phyloP scores from a whole-genome alignment of 1,140 invertebrate species.

The Brachionus asplanchnoidis region DNA sequence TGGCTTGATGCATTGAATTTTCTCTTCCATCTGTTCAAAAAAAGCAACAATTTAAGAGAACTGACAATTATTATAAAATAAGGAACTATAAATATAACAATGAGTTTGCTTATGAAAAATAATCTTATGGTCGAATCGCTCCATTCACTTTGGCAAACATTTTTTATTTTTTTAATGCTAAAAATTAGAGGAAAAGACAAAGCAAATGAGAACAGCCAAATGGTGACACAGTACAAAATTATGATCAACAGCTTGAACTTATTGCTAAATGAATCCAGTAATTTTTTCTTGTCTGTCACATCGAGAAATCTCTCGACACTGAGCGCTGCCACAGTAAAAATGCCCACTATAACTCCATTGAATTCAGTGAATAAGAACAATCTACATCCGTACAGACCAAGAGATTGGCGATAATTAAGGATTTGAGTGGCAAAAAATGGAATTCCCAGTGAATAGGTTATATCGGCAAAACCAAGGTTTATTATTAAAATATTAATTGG shows the following conservation, averaged over 20 bases:
- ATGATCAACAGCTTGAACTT: not conserved
- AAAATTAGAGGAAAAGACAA: slow-evolving; percentile 17
- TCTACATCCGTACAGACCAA: slow-evolving; percentile 9
- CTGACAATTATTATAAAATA: slow-evolving; percentile 11
- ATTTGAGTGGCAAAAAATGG: slow-evolving; percentile 34
- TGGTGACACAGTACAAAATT: not conserved
- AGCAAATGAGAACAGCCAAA: slow-evolving; percentile 6
- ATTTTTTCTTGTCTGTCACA: slow-evolving; percentile 18
- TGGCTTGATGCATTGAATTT: not conserved
- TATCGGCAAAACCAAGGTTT: slow-evolving; percentile 13
- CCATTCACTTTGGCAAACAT: slow-evolving; percentile 23
- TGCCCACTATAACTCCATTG: slow-evolving; percentile 22
- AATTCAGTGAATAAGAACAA: slow-evolving; percentile 30
- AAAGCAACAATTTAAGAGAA: slow-evolving; percentile 12
- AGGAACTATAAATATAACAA: slow-evolving; percentile 30
- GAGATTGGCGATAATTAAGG: not conserved
- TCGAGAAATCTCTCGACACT: slow-evolving; percentile 24
- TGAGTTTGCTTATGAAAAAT: slow-evolving; percentile 18
- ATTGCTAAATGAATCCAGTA: slow-evolving; percentile 16
- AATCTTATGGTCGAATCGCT: not conserved
- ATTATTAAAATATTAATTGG: slow-evolving; percentile 32
- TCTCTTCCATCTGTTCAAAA: slow-evolving; percentile 38
- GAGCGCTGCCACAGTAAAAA: slow-evolving; percentile 22
- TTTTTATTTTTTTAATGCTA: not conserved
- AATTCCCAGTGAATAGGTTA: slow-evolving; percentile 6